A percentile compares a stretch with the other conserved stretches of the same genome.
Conservation (phyloP, 2,888 invertebrate species). For the Quadriops clusia region DNA sequence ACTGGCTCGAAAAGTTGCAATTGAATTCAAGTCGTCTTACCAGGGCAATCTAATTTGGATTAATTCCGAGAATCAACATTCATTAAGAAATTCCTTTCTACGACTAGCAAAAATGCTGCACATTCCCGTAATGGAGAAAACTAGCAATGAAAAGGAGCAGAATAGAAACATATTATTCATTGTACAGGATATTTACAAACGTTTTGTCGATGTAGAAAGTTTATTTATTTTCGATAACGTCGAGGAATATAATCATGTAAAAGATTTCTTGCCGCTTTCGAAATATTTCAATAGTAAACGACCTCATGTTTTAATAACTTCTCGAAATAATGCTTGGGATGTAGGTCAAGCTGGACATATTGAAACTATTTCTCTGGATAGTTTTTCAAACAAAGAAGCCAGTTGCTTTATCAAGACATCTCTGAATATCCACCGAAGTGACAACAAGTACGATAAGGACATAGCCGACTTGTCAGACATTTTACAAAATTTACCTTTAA, state of each 20-base stretch:
- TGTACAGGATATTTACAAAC: neutral
- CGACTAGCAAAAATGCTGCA: neutral
- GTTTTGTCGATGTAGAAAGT: neutral
- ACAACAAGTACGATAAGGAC: neutral
- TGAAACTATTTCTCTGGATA: neutral
- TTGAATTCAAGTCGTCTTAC: neutral
- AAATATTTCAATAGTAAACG: neutral
- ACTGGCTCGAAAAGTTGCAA: neutral
- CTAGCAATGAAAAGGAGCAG: neutral
- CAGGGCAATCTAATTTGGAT: neutral
- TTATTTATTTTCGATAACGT: slow-evolving; percentile 2
- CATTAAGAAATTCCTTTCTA: neutral
- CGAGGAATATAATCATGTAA: neutral
- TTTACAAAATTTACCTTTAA: neutral
- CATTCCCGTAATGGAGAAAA: neutral
- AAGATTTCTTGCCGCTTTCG: neutral
- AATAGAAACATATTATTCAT: neutral
- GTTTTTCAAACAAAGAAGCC: neutral
- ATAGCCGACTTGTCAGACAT: neutral
- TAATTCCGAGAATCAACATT: neutral
- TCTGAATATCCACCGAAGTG: neutral
- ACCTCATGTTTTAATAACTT: slow-evolving; percentile 1
- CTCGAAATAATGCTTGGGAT: neutral
- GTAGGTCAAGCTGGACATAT: neutral
- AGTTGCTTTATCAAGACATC: neutral